Percentiles rank a stretch among this genome's conserved stretches.
phyloP scores from a whole-genome alignment of 2,888 invertebrate genomes.

The Cerceris ruficornis region DNA sequence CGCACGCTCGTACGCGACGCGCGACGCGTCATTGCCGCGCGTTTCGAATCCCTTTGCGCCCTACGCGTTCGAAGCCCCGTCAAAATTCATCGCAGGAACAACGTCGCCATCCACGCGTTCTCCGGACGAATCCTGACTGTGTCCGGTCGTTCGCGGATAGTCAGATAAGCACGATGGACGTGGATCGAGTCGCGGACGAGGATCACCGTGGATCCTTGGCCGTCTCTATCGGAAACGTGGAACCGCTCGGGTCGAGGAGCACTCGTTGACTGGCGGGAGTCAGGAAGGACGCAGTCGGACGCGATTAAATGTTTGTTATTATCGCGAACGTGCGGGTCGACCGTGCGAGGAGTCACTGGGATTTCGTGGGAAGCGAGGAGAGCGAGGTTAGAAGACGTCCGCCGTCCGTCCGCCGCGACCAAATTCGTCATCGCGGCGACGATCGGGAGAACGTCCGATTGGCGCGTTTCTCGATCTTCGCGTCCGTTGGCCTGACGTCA shows the following conservation, averaged over 20 bases:
- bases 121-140: too few species aligned
- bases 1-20: background rate
- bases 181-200: too few species aligned
- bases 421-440: background rate
- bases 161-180: too few species aligned
- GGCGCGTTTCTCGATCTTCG: background rate
- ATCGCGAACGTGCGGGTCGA: conserved; percentile 48
- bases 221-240: conserved; percentile 23
- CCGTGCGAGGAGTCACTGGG: conserved; percentile 34
- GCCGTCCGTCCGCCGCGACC: conserved; percentile 5
- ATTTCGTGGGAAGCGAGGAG: conserved; percentile 30
- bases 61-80: background rate
- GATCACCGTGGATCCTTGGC: too few species aligned
- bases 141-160: too few species aligned
- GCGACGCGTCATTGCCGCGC: background rate
- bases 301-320: conserved; percentile 59
- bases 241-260: conserved; percentile 26
- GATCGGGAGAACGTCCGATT: background rate
- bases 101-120: too few species aligned
- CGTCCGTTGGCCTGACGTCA: background rate
- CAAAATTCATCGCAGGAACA: background rate
- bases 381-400: conserved; percentile 23
- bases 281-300: conserved; percentile 53
- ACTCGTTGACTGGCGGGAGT: conserved; percentile 34
- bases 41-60: conserved; percentile 9